Conservation (phyloP, 2,888 invertebrate species). For the Arge pagana region DNA sequence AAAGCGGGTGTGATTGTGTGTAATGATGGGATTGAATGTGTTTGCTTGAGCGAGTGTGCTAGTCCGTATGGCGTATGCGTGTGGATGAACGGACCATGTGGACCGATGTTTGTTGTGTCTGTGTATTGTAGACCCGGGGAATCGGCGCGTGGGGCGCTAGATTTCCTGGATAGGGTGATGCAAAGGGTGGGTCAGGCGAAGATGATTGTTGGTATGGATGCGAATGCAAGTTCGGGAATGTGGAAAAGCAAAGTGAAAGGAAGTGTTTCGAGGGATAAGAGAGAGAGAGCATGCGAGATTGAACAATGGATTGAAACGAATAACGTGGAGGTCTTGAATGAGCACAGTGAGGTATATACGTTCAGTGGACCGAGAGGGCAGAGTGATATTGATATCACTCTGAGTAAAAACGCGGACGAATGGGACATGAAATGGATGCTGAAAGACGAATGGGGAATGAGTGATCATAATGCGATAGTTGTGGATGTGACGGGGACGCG, state of each 20-base stretch:
- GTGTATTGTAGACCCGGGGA: background rate
- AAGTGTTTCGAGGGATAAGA: background rate
- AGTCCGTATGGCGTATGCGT: slow-evolving; percentile 6
- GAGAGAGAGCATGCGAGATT: background rate
- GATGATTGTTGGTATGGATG: background rate
- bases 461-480: slow-evolving; percentile 24
- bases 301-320: slow-evolving; percentile 8
- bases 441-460: slow-evolving; percentile 7
- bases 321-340: background rate
- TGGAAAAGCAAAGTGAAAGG: background rate
- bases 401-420: background rate
- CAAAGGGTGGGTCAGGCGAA: background rate
- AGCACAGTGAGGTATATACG: background rate
- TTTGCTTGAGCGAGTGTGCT: background rate
- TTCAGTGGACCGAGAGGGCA: background rate
- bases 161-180: background rate
- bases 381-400: slow-evolving; percentile 3
- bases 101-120: slow-evolving; percentile 2
- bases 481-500: background rate
- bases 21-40: no score
- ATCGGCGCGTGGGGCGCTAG: no score
- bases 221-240: slow-evolving; percentile 2
- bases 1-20: no score
- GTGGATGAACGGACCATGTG: background rate
- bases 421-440: background rate